Evolutionary conservation across 2,888 invertebrate species (phyloP), one percentile per base, ranked within the genome.

Genomic region (Hecatera dysodea): DNA sequence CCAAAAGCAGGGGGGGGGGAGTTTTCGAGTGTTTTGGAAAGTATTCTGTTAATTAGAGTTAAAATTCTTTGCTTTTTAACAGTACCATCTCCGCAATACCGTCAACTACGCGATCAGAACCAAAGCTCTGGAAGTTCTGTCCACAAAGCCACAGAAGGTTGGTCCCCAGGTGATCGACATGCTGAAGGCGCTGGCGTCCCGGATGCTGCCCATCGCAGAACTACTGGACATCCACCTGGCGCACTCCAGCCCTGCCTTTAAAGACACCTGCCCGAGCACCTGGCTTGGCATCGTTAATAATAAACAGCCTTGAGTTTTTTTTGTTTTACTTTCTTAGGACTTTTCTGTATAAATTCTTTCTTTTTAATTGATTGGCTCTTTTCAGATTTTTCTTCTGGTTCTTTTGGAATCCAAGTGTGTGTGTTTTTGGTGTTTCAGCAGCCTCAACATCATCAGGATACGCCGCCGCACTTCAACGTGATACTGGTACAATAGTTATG

Each of bases 201-300:
- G 87, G 6, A 76, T 95, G 68, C 87, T 95, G 70, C 94, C 94
- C 0, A 85, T 92, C 0, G 90, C 94, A 0, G 95, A 95, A 24
- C 87, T 95, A 6, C 80, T 95, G 67, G 95, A 95, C 72, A 80
- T 94, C 11, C 95, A 95, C 78, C 83, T 95, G 62, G 91, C 93
- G 0, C 93, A 95, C 84, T 91, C 90, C 76, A 95, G 95, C 71
- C 92, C 94, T 0, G 93, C 92, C 0, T 95, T 95, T 76, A 94
- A 93, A 69, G 94, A 95, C 78, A 90, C 91, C 59, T 93, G 93
- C 55, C 94, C 95, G 0, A 73, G 89, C 0, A 93, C 93, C 0
- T 95, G 95, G 95, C 87, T 95, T 0, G 93, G 93, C 0, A 95
- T 95, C 27, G 94, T 95, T 39, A 94, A 94, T 85, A 94, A 93